Percentiles rank a stretch among this genome's conserved stretches.
These are phyloP conservation scores for Arenicola marina DNA, from an alignment of 2,888 invertebrate species.

Conservation along the genomic window DNA sequence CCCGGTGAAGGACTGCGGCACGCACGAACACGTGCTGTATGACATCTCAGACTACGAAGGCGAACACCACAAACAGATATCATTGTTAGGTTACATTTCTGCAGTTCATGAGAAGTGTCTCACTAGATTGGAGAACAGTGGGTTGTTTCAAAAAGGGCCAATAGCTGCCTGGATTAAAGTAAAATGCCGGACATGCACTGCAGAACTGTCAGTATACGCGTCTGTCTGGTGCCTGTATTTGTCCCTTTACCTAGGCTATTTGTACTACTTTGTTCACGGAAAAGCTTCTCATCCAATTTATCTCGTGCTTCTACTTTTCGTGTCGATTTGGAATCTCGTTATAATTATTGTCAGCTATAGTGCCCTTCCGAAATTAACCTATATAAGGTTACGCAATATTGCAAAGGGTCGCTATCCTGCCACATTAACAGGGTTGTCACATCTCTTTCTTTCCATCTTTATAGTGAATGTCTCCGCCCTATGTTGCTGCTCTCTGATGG, in stretches of 20 bases:
- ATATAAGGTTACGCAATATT: too few relatives aligned
- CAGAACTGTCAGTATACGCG: background rate
- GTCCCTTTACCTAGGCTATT: background rate
- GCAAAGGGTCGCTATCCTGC: too few relatives aligned
- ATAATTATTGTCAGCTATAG: too few relatives aligned
- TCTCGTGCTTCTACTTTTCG: too few relatives aligned
- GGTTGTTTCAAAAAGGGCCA: background rate
- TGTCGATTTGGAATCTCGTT: too few relatives aligned
- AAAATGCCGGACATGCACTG: background rate
- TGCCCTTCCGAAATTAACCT: too few relatives aligned
- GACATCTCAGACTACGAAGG: conserved; percentile 41
- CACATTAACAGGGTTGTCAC: too few relatives aligned
- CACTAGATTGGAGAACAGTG: background rate
- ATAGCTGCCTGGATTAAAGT: background rate
- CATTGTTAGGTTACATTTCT: background rate
- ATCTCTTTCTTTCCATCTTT: too few relatives aligned
- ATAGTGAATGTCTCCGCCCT: too few relatives aligned
- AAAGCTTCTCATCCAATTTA: too few relatives aligned
- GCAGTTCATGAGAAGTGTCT: background rate
- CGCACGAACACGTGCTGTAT: background rate
- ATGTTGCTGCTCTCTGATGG: too few relatives aligned
- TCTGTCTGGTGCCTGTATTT: background rate
- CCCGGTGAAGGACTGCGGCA: background rate
- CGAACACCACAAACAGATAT: background rate
- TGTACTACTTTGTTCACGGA: too few relatives aligned